phyloP scores from a whole-genome alignment of 2,113 vertebrate species.

The Cromileptes altivelis region DNA sequence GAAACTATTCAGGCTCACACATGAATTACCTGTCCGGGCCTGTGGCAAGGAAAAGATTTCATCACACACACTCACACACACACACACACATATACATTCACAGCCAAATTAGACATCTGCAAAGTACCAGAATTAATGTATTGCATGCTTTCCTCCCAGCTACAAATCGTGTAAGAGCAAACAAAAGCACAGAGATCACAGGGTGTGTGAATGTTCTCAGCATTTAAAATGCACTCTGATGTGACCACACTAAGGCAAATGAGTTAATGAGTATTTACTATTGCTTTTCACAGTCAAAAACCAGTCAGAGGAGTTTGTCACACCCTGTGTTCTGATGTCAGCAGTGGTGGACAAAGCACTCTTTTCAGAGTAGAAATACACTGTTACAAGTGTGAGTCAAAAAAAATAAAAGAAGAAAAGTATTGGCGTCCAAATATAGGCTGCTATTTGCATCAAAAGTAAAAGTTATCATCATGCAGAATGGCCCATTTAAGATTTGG shows the following conservation, averaged over 20 bases:
- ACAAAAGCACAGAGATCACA: not conserved
- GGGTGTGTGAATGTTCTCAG: not conserved
- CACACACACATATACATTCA: not conserved
- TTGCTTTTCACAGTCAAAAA: conserved; percentile 5
- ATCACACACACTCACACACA: conserved; percentile 9
- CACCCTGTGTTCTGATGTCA: conserved; percentile 12
- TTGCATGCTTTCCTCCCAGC: conserved; percentile 5
- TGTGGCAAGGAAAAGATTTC: conserved; percentile 21
- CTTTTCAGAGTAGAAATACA: not conserved
- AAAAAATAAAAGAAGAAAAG: no score
- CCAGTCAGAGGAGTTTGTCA: conserved; percentile 11
- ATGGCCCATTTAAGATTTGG: no score
- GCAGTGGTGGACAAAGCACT: not conserved
- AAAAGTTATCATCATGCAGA: no score
- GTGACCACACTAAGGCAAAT: not conserved
- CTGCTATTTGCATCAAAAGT: no score
- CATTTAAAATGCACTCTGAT: conserved; percentile 12
- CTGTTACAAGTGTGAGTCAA: no score
- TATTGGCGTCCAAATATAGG: no score
- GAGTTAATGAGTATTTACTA: not conserved
- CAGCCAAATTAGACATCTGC: not conserved
- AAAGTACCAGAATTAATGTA: not conserved
- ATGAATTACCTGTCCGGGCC: conserved; percentile 20
- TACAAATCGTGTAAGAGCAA: conserved; percentile 10
- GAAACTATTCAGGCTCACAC: not conserved